Base-by-base conservation (phyloP, 1,140 invertebrate genomes). In the Trichonephila clavipes region DNA sequence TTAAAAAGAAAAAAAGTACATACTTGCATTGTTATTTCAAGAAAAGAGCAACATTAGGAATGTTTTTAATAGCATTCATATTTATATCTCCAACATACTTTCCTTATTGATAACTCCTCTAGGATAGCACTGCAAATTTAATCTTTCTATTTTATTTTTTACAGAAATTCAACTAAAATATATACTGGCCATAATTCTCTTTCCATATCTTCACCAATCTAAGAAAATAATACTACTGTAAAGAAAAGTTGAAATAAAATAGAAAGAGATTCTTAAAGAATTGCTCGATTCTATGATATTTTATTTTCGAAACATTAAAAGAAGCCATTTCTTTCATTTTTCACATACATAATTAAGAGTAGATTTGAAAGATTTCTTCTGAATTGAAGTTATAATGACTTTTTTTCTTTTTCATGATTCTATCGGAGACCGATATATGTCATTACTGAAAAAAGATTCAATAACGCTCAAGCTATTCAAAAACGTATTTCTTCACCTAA, bases 391-490 rank as follows among this genome's bases (percentile, higher is more conserved):
- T 87, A 44, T 88, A 64, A 88, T 88, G 61, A 64, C 61, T 87
- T 85, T 85, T 59, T 85, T 61, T 59, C 14, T 88, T 87, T 12
- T 62, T 88, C 62, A 6, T 10, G 40, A 19, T 64, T 21, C 34
- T 64, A 88, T 66, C 34, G 86, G 86, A 88, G 34, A 64, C 34
- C 86, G 61, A 88, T 88, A 14, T 40, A 40, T 14, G 62, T 21
- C 61, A 88, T 88, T 88, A 85, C 51, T 88, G 86, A n/a, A 64
- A 34, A 88, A 44, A 64, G 61, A 88, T 88, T 44, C 86, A 61
- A 88, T 88, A 88, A 64, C 24, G 61, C 24, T 34, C 61, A 64
- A 34, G 86, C 34, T 88, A 19, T 18, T 88, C 24, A 66, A 28
- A 34, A n/a, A 5, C 34, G 61, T 44, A 18, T 62, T 87, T 64